A percentile compares a stretch with the other conserved stretches of the same genome.
These are phyloP conservation scores for Patella ulyssiponensis DNA, from an alignment of 2,888 invertebrate genomes.

Conservation along the genomic window DNA sequence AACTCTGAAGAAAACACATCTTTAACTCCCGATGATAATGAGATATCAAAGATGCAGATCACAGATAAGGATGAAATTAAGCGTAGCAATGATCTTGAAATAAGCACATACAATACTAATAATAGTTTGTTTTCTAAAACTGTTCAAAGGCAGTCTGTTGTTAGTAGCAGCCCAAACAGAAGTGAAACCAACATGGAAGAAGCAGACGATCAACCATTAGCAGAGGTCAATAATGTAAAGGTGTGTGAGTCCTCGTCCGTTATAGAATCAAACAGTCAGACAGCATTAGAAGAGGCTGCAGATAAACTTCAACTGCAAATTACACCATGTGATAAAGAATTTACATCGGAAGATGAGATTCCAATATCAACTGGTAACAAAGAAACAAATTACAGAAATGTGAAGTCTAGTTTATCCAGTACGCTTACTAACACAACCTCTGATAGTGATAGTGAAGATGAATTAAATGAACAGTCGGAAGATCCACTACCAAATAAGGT, in stretches of 20 bases:
- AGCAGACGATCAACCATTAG: no score
- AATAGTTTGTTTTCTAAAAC: slow-evolving; percentile 31
- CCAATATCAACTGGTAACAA: neutral
- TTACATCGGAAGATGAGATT: neutral
- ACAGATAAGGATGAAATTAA: neutral
- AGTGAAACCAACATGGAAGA: no score
- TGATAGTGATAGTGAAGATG: no score
- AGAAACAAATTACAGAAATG: no score
- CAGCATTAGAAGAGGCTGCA: neutral
- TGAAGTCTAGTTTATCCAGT: no score
- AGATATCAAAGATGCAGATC: neutral
- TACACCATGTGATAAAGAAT: neutral
- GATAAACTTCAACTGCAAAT: neutral
- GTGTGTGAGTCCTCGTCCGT: no score
- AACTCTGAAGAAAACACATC: neutral
- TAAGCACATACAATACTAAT: slow-evolving; percentile 27
- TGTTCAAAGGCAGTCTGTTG: slow-evolving; percentile 25
- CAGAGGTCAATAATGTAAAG: no score
- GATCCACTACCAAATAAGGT: no score
- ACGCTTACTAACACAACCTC: no score
- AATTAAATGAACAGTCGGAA: no score
- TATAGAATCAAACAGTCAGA: neutral
- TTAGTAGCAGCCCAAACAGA: no score
- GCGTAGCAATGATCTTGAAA: slow-evolving; percentile 18
- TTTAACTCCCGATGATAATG: neutral